Base-by-base conservation (phyloP, 2,113 vertebrate species). In the Pseudolaguvia tuberculata region DNA sequence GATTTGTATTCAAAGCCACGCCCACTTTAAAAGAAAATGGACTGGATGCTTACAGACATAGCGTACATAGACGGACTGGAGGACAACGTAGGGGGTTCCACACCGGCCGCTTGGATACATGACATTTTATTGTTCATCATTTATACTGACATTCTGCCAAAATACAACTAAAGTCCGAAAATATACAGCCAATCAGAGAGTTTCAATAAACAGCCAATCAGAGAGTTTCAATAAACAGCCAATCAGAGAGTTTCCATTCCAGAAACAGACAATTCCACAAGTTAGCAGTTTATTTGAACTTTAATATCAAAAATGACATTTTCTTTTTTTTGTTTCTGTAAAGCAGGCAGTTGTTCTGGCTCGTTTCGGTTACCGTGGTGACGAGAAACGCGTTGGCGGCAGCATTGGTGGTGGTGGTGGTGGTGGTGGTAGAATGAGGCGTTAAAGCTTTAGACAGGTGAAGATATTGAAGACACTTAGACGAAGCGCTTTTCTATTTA, bases 301-400 rank as follows among this genome's bases (percentile, higher is more conserved):
- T 53, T 53, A 63, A 73, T 73, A 53, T 18, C 42, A 73, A 73
- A 48, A 62, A 35, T 35, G 25, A 63, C 12, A 50, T 31, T 63
- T 55, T 57, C 0, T 25, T 56, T 21, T 70, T 42, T 39, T 39
- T 20, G 35, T 17, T 39, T 73, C 57, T 61, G 58, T 29, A 73
- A 53, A 65, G 50, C 15, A 73, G 63, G 39, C 69, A 27, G 15
- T 39, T 14, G 45, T 23, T 48, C 18, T 25, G 31, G 6, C 31
- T 25, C 31, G n/a, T 3, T 70, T 42, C 31, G n/a, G 7, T 70
- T 42, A 13, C 31, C 29, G 3, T 23, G n/a, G 52, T n/a, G 56
- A 70, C 21, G 1, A 35, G 35, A 39, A 53, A 21, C 31, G 5
- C 18, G 21, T 8, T 6, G 39, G 29, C 66, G 1, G n/a, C 17